A percentile compares a stretch with the other conserved stretches of the same genome.
Evolutionary conservation across 2,888 invertebrate genomes (phyloP).

Genomic region (Dryobotodes eremita): DNA sequence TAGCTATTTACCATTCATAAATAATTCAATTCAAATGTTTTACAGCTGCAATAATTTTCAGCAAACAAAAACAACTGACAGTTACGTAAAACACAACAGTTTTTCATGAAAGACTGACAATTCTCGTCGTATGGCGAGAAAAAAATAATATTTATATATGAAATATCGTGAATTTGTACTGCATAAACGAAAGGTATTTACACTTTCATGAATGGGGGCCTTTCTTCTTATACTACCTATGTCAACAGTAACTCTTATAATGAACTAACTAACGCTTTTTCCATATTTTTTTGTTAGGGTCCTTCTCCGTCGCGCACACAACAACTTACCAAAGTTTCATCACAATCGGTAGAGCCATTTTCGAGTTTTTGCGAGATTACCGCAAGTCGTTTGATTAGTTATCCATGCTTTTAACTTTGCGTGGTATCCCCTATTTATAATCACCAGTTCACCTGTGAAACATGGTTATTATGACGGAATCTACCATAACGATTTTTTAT

Average conservation of each 20-base stretch:
- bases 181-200: not conserved
- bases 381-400: too few species aligned
- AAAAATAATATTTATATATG: slow-evolving; percentile 20
- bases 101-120: slow-evolving; percentile 27
- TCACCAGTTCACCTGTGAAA: too few species aligned
- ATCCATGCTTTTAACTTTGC: too few species aligned
- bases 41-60: slow-evolving; percentile 25
- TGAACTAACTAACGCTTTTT: too few species aligned
- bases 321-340: too few species aligned
- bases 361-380: too few species aligned
- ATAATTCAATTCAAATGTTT: slow-evolving; percentile 18
- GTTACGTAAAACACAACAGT: slow-evolving; percentile 26
- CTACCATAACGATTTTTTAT: too few species aligned
- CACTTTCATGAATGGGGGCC: not conserved
- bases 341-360: too few species aligned
- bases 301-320: too few species aligned
- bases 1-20: not conserved
- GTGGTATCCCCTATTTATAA: too few species aligned
- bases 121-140: slow-evolving; percentile 25
- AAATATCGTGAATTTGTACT: slow-evolving; percentile 2
- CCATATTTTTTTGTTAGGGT: too few species aligned
- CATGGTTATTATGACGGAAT: too few species aligned
- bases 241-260: not conserved
- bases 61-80: slow-evolving; percentile 29
- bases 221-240: not conserved